Base-by-base conservation (phyloP, 1,140 invertebrate genomes). In the Caerostris extrusa region DNA sequence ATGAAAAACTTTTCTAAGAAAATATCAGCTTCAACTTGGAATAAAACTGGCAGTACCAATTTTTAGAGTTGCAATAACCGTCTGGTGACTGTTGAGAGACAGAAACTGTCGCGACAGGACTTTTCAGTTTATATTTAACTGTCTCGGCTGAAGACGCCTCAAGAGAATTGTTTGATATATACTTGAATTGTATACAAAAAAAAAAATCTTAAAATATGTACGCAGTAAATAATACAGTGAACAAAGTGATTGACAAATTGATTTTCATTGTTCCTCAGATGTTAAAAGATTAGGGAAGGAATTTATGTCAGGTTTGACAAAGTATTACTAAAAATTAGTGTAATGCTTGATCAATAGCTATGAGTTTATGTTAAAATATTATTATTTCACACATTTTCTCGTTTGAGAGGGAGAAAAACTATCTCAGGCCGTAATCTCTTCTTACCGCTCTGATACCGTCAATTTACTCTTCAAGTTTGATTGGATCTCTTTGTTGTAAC, bases 401-500 rank as follows among this genome's bases (percentile, higher is more conserved):
- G 34, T 34, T n/a, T 34, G 34, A 64, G 61, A 64, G 61, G 12
- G 8, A 12, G 7, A 10, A 50, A 50, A 53, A 77, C 34, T 34
- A 77, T 77, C 19, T 77, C 50, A 77, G 19, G 71, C 19, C 71
- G 6, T 34, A 12, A 77, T 77, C 14, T 77, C 34, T 34, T 5
- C 71, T 77, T 53, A 53, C 71, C 71, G 71, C 71, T 77, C 71
- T 77, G 71, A 77, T 77, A 50, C 34, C 4, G 50, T 77, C 71
- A 34, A 77, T 8, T 53, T 50, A 34, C 34, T 34, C 34, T 19
- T 77, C 71, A 77, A 77, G 71, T 77, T 77, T 34, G 71, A 12
- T 77, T 34, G 34, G 71, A 77, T 77, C 3, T 34, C 34, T 50
- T 77, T 77, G 3, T 77, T 12, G 34, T 77, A 53, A 12, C 8